Evolutionary conservation across 2,888 invertebrate genomes (phyloP).

Genomic region (Pandemis cinnamomeana): DNA sequence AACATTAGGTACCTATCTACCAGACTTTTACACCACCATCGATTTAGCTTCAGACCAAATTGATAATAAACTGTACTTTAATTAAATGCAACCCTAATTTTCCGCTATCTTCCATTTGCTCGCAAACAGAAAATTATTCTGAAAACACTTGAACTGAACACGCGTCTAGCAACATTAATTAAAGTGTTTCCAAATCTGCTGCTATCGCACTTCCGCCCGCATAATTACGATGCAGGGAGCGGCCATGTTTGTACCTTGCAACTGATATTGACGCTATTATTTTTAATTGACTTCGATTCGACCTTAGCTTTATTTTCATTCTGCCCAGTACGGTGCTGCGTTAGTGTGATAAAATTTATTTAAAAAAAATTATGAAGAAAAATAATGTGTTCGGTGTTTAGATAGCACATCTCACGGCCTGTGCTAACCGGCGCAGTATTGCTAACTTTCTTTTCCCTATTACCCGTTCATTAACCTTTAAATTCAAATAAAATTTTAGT

Average conservation of each 20-base stretch:
- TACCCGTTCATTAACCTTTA: too few species aligned
- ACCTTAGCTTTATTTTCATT: conserved; percentile 4
- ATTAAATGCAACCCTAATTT: conserved; percentile 41
- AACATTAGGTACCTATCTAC: conserved; percentile 8
- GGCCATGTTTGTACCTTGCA: conserved; percentile 44
- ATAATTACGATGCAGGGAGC: conserved; percentile 81
- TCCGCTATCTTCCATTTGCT: conserved; percentile 39
- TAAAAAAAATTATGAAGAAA: neutral
- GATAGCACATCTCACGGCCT: too few species aligned
- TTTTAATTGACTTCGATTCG: conserved; percentile 41
- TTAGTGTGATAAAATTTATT: neutral
- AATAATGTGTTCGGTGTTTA: too few species aligned
- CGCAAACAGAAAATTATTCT: conserved; percentile 61
- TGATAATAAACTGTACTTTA: conserved; percentile 40
- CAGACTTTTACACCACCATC: conserved; percentile 25
- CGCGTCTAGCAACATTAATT: conserved; percentile 81
- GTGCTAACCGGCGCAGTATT: too few species aligned
- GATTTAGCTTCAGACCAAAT: conserved; percentile 34
- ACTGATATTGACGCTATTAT: conserved; percentile 39
- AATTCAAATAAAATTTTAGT: too few species aligned
- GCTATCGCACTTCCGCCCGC: conserved; percentile 77
- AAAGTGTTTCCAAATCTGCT: conserved; percentile 79
- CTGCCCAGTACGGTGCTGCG: neutral
- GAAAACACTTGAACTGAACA: conserved; percentile 69
- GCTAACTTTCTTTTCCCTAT: too few species aligned